phyloP scores from a whole-genome alignment of 2,888 invertebrate genomes.

The Stramonita haemastoma region DNA sequence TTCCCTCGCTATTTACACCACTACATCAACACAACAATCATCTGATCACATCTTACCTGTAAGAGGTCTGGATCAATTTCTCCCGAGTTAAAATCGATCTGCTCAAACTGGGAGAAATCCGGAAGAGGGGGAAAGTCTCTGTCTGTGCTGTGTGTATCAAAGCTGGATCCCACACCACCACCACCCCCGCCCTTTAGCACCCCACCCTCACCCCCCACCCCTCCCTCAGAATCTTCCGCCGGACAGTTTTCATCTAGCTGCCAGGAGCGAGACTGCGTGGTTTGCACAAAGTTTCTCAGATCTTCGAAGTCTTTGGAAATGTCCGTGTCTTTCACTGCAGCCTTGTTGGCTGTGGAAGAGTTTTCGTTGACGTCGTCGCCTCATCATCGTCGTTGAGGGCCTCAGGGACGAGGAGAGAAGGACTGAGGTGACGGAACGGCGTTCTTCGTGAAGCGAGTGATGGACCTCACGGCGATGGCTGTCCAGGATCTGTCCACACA shows the following conservation, averaged over 20 bases:
- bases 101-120: conserved; percentile 64
- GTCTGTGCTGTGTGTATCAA: conserved; percentile 43
- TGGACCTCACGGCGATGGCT: conserved; percentile 58
- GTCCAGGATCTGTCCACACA: conserved; percentile 59
- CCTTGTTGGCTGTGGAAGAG: conserved; percentile 12
- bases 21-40: neutral
- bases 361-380: conserved; percentile 10
- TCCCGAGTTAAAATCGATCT: conserved; percentile 62
- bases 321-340: conserved; percentile 44
- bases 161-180: neutral
- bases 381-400: conserved; percentile 29
- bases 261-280: conserved; percentile 50
- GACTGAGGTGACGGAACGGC: conserved; percentile 30
- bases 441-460: conserved; percentile 24
- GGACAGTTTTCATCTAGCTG: neutral
- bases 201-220: neutral
- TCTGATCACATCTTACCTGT: neutral
- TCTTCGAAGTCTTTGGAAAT: conserved; percentile 62
- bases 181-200: neutral
- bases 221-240: neutral
- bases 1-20: too few relatives aligned
- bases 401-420: conserved; percentile 13
- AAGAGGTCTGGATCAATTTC: conserved; percentile 70
- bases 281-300: conserved; percentile 60
- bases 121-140: conserved; percentile 53